Evolutionary conservation across 2,797 vertebrate genomes (phyloP).

Genomic region (Molossus alvarezi): DNA sequence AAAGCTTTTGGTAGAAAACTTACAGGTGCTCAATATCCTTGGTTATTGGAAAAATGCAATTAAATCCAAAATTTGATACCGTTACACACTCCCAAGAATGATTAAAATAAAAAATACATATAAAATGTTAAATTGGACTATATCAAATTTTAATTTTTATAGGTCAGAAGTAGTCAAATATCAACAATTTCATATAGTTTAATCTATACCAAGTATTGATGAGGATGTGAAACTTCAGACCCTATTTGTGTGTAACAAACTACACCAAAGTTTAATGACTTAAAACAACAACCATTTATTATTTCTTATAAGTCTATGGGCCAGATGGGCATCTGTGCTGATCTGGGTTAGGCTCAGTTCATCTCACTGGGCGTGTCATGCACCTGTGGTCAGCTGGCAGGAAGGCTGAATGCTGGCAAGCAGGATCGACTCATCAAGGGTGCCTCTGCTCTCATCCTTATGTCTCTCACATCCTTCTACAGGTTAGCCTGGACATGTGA

Average conservation of each 20-base stretch:
- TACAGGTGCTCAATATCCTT: neutral
- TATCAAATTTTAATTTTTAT: neutral
- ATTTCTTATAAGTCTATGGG: neutral
- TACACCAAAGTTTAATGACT: neutral
- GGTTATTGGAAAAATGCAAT: slow-evolving; percentile 51
- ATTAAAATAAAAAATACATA: neutral
- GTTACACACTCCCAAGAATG: neutral
- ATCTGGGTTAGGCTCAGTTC: neutral
- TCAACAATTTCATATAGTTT: neutral
- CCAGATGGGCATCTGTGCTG: neutral
- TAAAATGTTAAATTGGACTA: neutral
- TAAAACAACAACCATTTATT: neutral
- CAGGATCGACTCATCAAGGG: neutral
- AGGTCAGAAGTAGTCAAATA: neutral
- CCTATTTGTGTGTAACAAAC: neutral
- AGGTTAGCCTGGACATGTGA: neutral
- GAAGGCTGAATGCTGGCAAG: neutral
- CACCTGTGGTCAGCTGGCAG: neutral
- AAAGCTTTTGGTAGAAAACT: neutral
- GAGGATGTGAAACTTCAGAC: neutral
- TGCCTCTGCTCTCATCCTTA: neutral
- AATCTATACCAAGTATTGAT: neutral
- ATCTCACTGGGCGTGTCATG: neutral
- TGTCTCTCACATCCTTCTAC: neutral
- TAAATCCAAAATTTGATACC: neutral